Conservation (phyloP, 2,797 vertebrate genomes). For the Anas bernieri region DNA sequence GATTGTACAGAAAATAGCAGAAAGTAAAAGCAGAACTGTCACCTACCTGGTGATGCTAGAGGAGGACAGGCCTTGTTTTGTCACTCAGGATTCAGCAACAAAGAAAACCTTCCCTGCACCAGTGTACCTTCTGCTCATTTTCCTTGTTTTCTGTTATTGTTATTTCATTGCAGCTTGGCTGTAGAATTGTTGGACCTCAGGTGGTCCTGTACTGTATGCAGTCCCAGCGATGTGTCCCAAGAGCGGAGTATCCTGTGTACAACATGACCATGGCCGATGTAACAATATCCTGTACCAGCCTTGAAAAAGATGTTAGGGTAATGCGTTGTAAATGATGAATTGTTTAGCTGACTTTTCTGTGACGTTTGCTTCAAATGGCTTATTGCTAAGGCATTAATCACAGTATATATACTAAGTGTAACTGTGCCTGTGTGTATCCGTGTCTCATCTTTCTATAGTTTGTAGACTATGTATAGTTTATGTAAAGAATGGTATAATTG, state of each 20-base stretch:
- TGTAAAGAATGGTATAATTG: background rate
- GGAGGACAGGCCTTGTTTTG: background rate
- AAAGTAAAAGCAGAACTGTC: background rate
- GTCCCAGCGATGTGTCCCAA: slow-evolving; percentile 90
- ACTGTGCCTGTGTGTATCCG: background rate
- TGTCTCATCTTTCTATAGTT: background rate
- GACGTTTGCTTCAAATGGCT: background rate
- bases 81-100: background rate
- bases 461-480: background rate
- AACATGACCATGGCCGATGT: slow-evolving; percentile 96
- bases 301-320: slow-evolving; percentile 92
- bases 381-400: background rate
- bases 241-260: slow-evolving; percentile 90
- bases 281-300: slow-evolving; percentile 91
- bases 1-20: background rate
- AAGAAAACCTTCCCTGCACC: background rate
- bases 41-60: background rate
- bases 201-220: slow-evolving; percentile 93
- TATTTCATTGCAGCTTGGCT: slow-evolving; percentile 84
- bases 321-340: background rate
- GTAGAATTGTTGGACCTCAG: slow-evolving; percentile 93
- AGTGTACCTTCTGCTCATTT: background rate
- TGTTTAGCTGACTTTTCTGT: fast-evolving
- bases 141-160: background rate
- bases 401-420: fast-evolving